phyloP scores from a whole-genome alignment of 1,140 invertebrate genomes.

The Aricia agestis region DNA sequence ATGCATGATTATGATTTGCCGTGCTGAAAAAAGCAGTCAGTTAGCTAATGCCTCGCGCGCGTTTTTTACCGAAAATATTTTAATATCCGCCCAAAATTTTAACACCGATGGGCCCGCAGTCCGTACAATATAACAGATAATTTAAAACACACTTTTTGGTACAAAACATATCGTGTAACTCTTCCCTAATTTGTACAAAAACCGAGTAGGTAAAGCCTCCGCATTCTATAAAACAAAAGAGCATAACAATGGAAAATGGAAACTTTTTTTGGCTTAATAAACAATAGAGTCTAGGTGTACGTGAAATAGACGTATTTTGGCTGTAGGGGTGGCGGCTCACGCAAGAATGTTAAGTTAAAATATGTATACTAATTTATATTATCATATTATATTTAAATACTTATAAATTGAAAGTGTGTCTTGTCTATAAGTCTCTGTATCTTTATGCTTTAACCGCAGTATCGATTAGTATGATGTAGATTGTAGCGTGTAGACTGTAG shows the following conservation, averaged over 20 bases:
- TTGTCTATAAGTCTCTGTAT: no score
- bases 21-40: background rate
- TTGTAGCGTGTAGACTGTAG: no score
- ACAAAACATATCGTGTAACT: conserved; percentile 45
- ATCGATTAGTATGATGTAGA: no score
- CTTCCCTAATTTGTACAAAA: conserved; percentile 59
- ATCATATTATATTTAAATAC: no score
- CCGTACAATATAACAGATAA: conserved; percentile 1
- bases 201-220: conserved; percentile 50
- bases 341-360: background rate
- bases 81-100: background rate
- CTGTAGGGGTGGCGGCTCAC: conserved; percentile 41
- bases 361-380: no score
- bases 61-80: background rate
- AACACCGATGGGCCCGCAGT: background rate
- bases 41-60: background rate
- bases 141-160: conserved; percentile 34
- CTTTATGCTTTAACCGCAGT: no score
- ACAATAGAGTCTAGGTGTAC: conserved; percentile 66
- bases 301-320: conserved; percentile 63
- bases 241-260: conserved; percentile 57
- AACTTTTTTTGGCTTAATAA: conserved; percentile 64
- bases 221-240: conserved; percentile 73
- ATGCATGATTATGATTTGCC: background rate
- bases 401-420: no score